Percentiles rank a stretch among this genome's conserved stretches.
Conservation (phyloP, 23 tunicate genomes). For the Trididemnum miniatum region DNA sequence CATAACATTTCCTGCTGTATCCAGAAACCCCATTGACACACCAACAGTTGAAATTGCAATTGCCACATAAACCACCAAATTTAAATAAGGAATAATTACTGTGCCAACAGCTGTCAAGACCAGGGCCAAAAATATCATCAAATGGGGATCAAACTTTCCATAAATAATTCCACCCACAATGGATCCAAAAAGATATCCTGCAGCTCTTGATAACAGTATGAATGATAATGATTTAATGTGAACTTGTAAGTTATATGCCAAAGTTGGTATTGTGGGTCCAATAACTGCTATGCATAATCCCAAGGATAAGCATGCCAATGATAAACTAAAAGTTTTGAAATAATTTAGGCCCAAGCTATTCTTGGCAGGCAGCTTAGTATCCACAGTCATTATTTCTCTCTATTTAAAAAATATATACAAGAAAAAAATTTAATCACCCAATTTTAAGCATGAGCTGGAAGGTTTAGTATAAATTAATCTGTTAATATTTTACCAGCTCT, state of each 20-base stretch:
- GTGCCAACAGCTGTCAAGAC: slow-evolving; percentile 44
- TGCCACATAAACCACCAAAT: slow-evolving; percentile 12
- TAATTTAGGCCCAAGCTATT: background rate
- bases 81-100: slow-evolving; percentile 37
- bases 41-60: slow-evolving; percentile 44
- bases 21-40: slow-evolving; percentile 72
- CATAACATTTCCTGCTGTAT: slow-evolving; percentile 85
- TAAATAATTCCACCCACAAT: slow-evolving; percentile 61
- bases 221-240: slow-evolving; percentile 35
- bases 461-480: no score
- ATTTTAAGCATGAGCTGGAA: no score
- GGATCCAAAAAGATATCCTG: slow-evolving; percentile 73
- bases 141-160: slow-evolving; percentile 40
- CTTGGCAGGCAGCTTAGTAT: background rate
- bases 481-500: no score
- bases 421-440: no score
- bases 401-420: no score
- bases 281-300: slow-evolving; percentile 64
- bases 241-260: slow-evolving; percentile 57
- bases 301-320: slow-evolving; percentile 18
- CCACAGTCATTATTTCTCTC: no score
- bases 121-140: slow-evolving; percentile 41
- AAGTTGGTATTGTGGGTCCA: slow-evolving; percentile 80
- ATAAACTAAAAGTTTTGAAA: slow-evolving; percentile 15
- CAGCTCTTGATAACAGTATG: slow-evolving; percentile 55